These are phyloP conservation scores for Ophiodon elongatus DNA, from an alignment of 2,113 vertebrate species.

Conservation along the genomic window DNA sequence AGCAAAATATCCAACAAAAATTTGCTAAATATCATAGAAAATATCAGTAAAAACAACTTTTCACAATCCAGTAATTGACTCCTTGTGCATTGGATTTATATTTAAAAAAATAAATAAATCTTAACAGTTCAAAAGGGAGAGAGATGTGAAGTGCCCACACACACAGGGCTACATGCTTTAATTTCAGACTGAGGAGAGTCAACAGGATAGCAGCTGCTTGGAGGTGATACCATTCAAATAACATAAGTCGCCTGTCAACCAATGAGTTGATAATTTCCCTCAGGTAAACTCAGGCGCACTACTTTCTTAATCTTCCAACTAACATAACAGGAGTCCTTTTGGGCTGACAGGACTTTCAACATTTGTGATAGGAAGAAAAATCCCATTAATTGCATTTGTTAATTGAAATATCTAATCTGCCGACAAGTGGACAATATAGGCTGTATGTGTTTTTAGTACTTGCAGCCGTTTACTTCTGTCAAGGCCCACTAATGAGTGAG, in stretches of 20 bases:
- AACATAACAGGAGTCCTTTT: slow-evolving; percentile 54
- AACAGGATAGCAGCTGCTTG: slow-evolving; percentile 68
- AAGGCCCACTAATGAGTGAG: neutral
- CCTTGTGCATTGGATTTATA: slow-evolving; percentile 3
- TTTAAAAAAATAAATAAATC: too few relatives aligned
- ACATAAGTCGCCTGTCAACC: slow-evolving; percentile 70
- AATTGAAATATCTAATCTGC: slow-evolving; percentile 46
- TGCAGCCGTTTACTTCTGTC: neutral
- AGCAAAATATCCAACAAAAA: too few relatives aligned
- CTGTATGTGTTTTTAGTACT: slow-evolving; percentile 1
- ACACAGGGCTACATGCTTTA: slow-evolving; percentile 28
- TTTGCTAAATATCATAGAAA: too few relatives aligned
- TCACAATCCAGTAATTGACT: slow-evolving; percentile 6
- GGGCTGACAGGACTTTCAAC: slow-evolving; percentile 54
- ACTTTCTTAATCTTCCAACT: slow-evolving; percentile 71
- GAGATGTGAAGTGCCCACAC: too few relatives aligned
- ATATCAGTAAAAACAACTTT: too few relatives aligned
- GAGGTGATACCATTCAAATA: slow-evolving; percentile 77
- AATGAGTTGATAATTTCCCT: slow-evolving; percentile 75
- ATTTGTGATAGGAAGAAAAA: slow-evolving; percentile 45
- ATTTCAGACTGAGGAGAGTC: slow-evolving; percentile 54
- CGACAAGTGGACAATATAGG: slow-evolving; percentile 12
- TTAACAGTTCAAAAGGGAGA: too few relatives aligned
- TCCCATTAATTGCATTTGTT: slow-evolving; percentile 30
- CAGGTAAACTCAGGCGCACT: slow-evolving; percentile 64